Conservation (phyloP, 2,888 invertebrate species). For the Allophyes oxyacanthae region DNA sequence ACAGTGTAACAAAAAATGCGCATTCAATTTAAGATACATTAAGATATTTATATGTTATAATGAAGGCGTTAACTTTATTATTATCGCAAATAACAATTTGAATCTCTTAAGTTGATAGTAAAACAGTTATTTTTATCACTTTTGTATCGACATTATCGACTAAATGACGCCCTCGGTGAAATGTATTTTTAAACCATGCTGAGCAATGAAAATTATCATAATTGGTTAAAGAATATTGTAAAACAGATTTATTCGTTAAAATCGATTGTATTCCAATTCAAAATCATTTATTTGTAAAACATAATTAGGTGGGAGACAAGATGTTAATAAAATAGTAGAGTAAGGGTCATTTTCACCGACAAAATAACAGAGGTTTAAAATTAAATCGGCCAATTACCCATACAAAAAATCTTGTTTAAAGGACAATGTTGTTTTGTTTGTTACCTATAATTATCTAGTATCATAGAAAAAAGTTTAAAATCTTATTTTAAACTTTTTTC, state of each 20-base stretch:
- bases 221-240: conserved; percentile 19
- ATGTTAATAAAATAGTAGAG: no score
- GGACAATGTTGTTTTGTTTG: no score
- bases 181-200: conserved; percentile 23
- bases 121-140: conserved; percentile 43
- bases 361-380: no score
- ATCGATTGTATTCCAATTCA: no score
- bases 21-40: conserved; percentile 4
- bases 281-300: no score
- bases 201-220: conserved; percentile 26
- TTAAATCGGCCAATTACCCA: no score
- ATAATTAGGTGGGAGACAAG: no score
- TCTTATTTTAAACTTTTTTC: no score
- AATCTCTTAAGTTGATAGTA: conserved; percentile 21
- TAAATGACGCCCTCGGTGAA: conserved; percentile 22
- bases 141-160: conserved; percentile 22
- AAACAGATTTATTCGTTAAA: conserved; percentile 19
- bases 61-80: conserved; percentile 29
- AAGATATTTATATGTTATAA: conserved; percentile 5
- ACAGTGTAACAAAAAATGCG: conserved; percentile 2
- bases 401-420: no score
- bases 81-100: conserved; percentile 16
- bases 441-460: no score
- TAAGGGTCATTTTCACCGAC: no score
- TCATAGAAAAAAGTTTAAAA: no score